Evolutionary conservation across 2,888 invertebrate species (phyloP).

Genomic region (Notocelia uddmanniana): DNA sequence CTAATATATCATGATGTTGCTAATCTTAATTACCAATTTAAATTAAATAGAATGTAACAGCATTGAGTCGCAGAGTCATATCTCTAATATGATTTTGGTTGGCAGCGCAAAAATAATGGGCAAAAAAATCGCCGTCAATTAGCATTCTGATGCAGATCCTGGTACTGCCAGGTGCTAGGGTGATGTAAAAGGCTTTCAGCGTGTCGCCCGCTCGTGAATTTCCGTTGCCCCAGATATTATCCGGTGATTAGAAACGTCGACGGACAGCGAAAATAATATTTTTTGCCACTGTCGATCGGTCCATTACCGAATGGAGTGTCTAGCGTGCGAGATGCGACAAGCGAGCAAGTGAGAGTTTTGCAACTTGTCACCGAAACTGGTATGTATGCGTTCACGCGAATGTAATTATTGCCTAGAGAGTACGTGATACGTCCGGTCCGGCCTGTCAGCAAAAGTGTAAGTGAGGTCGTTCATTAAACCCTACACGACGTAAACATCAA

Average conservation of each 20-base stretch:
- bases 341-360: conserved; percentile 82
- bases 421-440: conserved; percentile 73
- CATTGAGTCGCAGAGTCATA: conserved; percentile 69
- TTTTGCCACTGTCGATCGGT: conserved; percentile 80
- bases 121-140: conserved; percentile 69
- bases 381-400: conserved; percentile 71
- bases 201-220: conserved; percentile 76
- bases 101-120: conserved; percentile 60
- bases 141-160: conserved; percentile 74
- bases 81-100: conserved; percentile 64
- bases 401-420: conserved; percentile 75
- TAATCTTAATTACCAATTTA: conserved; percentile 76
- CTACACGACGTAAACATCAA: conserved; percentile 58
- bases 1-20: conserved; percentile 69
- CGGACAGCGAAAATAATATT: conserved; percentile 78
- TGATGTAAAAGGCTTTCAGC: conserved; percentile 85
- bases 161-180: conserved; percentile 76
- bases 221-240: conserved; percentile 83
- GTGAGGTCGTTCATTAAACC: conserved; percentile 74
- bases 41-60: conserved; percentile 67
- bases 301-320: conserved; percentile 65
- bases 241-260: conserved; percentile 79
- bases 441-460: conserved; percentile 71
- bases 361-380: conserved; percentile 83
- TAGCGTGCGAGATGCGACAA: conserved; percentile 77